Evolutionary conservation across 1,140 invertebrate species (phyloP), one percentile per base, ranked within the genome.

Genomic region (Gryon sp.): DNA sequence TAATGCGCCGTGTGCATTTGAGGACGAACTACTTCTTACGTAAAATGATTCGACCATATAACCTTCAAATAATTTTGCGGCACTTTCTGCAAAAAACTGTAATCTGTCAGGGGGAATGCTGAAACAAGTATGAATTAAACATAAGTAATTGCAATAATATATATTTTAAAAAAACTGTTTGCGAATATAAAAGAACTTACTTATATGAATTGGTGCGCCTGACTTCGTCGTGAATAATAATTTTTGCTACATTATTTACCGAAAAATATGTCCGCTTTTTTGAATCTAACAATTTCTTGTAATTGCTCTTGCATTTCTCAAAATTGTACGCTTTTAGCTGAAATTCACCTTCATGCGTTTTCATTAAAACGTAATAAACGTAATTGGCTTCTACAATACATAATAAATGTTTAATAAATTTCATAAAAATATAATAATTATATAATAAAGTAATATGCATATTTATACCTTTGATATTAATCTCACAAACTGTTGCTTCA

Each of bases 201-300:
- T 1, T 24, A 48, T 69, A 69, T 2, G 63, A 68, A 52, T 16
- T 20, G 2, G 50, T 57, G 40, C 50, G 40, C 5, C 16, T 19
- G 16, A 68, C 20, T 66, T 66, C 63, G 32, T 68, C 19, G n/a
- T 38, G 32, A 19, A 55, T 14, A 2, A 68, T 8, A 11, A 68
- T 22, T 46, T 19, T 45, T 2, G 63, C 63, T n/a, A 68, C 63
- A 11, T 8, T n/a, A 18, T 68, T 14, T 9, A 66, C 16, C 2
- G 46, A 53, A 45, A 66, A 66, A 30, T 53, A 66, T 34, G 38
- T 55, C 8, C 20, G 3, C 26, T 66, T 66, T 19, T 66, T 66
- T 8, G 26, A 24, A 16, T 53, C 26, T 36, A 55, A 32, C 0
- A 66, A 24, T 12, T 53, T 24, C 1, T 43, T 19, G 9, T 34